These are phyloP conservation scores for Botrylloides violaceus DNA, from an alignment of 23 tunicate genomes.

Conservation along the genomic window DNA sequence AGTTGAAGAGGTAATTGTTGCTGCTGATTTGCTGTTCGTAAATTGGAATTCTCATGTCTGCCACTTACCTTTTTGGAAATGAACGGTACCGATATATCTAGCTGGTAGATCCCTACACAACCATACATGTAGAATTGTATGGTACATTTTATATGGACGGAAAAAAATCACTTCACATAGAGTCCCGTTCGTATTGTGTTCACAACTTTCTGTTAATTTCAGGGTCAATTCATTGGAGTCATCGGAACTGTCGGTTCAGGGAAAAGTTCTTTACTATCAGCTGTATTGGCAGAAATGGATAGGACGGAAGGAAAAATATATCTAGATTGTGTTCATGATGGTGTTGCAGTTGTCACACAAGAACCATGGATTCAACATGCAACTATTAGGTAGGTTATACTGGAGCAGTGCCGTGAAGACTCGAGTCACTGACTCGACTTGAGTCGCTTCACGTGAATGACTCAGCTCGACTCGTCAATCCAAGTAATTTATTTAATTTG, in stretches of 20 bases:
- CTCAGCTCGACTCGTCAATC: too few relatives aligned
- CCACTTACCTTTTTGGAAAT: too few relatives aligned
- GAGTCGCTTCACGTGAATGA: too few relatives aligned
- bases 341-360: slow-evolving; percentile 66
- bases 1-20: not conserved
- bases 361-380: slow-evolving; percentile 96
- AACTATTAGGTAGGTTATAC: slow-evolving; percentile 48
- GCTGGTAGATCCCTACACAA: too few relatives aligned
- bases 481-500: too few relatives aligned
- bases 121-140: too few relatives aligned
- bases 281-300: slow-evolving; percentile 57
- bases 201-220: not conserved
- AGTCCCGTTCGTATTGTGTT: too few relatives aligned
- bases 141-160: too few relatives aligned
- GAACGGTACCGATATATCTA: too few relatives aligned
- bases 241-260: slow-evolving; percentile 91
- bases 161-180: too few relatives aligned
- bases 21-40: too few relatives aligned
- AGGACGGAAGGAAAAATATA: slow-evolving; percentile 35
- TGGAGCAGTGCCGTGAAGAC: not conserved
- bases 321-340: slow-evolving; percentile 34
- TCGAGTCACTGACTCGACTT: not conserved
- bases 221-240: slow-evolving; percentile 90
- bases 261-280: slow-evolving; percentile 79
- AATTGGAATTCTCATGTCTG: too few relatives aligned